Percentiles rank a stretch among this genome's conserved stretches.
Conservation (phyloP, 2,113 vertebrate genomes). For the Calypte anna region DNA sequence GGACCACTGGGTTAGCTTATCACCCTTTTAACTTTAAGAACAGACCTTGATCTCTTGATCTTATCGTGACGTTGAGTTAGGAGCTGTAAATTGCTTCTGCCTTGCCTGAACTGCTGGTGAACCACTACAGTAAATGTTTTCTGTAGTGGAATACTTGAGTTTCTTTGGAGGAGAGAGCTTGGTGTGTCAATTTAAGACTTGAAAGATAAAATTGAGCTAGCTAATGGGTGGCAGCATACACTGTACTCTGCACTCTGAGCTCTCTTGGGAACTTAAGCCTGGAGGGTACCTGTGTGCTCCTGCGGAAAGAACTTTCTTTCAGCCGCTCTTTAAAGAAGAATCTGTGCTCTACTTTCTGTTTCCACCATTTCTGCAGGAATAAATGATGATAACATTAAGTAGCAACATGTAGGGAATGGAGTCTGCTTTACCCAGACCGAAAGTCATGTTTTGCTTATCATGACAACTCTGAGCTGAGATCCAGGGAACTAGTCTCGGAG, state of each 20-base stretch:
- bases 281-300: background rate
- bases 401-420: background rate
- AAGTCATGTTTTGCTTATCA: background rate
- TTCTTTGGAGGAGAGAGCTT: background rate
- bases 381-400: background rate
- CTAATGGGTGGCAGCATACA: background rate
- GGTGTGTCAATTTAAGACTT: background rate
- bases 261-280: background rate
- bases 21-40: background rate
- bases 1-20: background rate
- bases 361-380: background rate
- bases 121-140: background rate
- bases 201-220: background rate
- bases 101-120: background rate
- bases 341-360: background rate
- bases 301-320: background rate
- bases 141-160: background rate
- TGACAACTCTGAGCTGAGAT: accelerated
- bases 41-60: background rate
- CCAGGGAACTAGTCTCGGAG: background rate
- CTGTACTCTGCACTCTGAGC: background rate
- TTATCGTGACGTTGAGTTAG: background rate
- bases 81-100: background rate
- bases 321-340: background rate
- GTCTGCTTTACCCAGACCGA: background rate